A percentile compares a stretch with the other conserved stretches of the same genome.
Evolutionary conservation across 2,888 invertebrate species (phyloP).

Genomic region (Andrena chrysosceles): DNA sequence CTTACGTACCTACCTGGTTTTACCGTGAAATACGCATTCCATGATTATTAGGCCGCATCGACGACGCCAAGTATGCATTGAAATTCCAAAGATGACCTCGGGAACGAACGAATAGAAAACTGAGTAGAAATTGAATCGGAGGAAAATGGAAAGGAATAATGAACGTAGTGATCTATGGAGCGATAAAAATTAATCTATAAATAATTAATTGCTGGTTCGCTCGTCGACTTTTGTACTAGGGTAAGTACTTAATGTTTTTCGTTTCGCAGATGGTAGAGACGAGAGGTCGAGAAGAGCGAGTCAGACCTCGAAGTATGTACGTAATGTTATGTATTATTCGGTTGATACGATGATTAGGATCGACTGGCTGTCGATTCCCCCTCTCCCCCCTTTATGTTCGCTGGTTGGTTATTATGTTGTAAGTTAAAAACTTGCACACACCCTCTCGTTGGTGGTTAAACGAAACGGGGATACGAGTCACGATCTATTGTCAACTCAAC

Average conservation of each 20-base stretch:
- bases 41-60: slow-evolving; percentile 51
- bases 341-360: background rate
- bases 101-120: slow-evolving; percentile 5
- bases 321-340: background rate
- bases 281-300: slow-evolving; percentile 1
- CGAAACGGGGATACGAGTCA: background rate
- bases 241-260: too few species aligned
- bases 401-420: background rate
- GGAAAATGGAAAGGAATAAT: slow-evolving; percentile 10
- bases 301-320: background rate
- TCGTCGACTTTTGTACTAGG: too few species aligned
- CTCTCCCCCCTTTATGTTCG: background rate
- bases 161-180: background rate
- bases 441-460: background rate
- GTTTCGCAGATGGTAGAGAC: slow-evolving; percentile 1
- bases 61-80: slow-evolving; percentile 42
- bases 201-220: background rate
- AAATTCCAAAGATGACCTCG: slow-evolving; percentile 41
- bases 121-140: background rate
- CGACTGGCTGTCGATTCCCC: background rate
- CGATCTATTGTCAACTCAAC: background rate
- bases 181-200: background rate
- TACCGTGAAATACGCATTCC: slow-evolving; percentile 48
- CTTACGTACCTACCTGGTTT: slow-evolving; percentile 4
- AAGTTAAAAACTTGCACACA: slow-evolving; percentile 1